Evolutionary conservation across 1,140 invertebrate species (phyloP).

Genomic region (Eciton burchellii): DNA sequence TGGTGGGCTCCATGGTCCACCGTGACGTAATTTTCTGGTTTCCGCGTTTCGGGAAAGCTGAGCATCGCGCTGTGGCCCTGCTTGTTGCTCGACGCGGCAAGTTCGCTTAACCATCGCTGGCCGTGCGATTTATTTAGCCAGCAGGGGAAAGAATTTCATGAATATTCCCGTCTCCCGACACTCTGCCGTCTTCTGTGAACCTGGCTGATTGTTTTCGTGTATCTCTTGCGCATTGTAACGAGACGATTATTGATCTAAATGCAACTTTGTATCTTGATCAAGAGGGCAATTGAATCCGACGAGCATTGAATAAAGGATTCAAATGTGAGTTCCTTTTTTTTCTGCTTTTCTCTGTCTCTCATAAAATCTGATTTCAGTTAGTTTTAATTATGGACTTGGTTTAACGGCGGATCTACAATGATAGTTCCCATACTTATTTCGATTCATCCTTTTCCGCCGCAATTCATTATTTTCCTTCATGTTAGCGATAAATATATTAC

Average conservation of each 20-base stretch:
- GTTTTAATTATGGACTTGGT: not conserved
- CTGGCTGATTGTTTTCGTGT: not conserved
- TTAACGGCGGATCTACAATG: not conserved
- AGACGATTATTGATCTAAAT: not conserved
- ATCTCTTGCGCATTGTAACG: slow-evolving; percentile 5
- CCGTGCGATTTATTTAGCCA: slow-evolving; percentile 46
- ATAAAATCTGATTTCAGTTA: not conserved
- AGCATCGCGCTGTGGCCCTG: slow-evolving; percentile 14
- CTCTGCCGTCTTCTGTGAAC: not conserved
- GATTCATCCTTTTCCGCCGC: not conserved
- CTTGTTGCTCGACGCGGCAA: slow-evolving; percentile 38
- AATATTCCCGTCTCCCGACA: not conserved
- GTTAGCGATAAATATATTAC: slow-evolving; percentile 19
- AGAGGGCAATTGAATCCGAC: not conserved
- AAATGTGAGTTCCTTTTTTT: no score
- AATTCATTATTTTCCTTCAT: slow-evolving; percentile 24
- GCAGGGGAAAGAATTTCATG: slow-evolving; percentile 43
- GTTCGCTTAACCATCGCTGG: slow-evolving; percentile 18
- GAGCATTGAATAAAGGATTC: not conserved
- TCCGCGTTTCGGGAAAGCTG: slow-evolving; percentile 65
- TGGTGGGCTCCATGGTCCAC: slow-evolving; percentile 28
- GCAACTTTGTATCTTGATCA: not conserved
- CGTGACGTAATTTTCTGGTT: slow-evolving; percentile 80
- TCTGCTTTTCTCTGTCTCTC: no score
- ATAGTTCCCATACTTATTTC: not conserved